Base-by-base conservation (phyloP, 2,888 invertebrate species). In the Dorcus parallelipipedus region DNA sequence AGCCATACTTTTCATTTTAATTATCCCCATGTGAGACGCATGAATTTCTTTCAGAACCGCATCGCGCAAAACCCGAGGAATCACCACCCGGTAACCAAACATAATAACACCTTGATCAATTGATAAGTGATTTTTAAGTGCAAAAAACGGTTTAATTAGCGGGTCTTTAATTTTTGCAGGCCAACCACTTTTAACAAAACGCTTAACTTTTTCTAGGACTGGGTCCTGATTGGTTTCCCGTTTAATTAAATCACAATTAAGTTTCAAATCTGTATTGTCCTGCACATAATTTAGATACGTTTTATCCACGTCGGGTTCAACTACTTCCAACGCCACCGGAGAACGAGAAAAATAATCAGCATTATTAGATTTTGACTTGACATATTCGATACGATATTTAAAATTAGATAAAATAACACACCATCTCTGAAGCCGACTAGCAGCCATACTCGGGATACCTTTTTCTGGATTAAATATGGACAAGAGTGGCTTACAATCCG, bases 401-500 rank as follows among this genome's bases (percentile, higher is more conserved):
- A 65, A 67, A 20, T 52, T 65, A 3, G 67, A 64, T 23, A 67
- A 60, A 4, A 47, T 57, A 39, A 69, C 38, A 1, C 61, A 62
- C 48, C 64, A 64, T 7, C 66, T 62, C 42, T 66, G 62, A 9
- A 65, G 47, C 40, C 64, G 48, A 40, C 67, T 71, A 1, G 72
- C 70, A 4, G 71, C 70, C 67, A 71, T 70, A 49, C 66, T 62
- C 43, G 72, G 71, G 9, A 71, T 70, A 9, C 67, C 58, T 54
- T 71, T 72, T n/a, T 54, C 67, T 2, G 71, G 69, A 3, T 67
- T 64, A 59, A 74, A 73, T 47, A 74, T 73, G 56, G 69, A 58
- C 23, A 52, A 23, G 23, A 63, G 52, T 3, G 77, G 73, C 54
- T 72, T 60, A 55, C 72, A 67, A 60, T 76, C 72, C 2, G 73